Evolutionary conservation across 2,888 invertebrate species (phyloP), one percentile per base, ranked within the genome.

Genomic region (Epinotia brunnichana): DNA sequence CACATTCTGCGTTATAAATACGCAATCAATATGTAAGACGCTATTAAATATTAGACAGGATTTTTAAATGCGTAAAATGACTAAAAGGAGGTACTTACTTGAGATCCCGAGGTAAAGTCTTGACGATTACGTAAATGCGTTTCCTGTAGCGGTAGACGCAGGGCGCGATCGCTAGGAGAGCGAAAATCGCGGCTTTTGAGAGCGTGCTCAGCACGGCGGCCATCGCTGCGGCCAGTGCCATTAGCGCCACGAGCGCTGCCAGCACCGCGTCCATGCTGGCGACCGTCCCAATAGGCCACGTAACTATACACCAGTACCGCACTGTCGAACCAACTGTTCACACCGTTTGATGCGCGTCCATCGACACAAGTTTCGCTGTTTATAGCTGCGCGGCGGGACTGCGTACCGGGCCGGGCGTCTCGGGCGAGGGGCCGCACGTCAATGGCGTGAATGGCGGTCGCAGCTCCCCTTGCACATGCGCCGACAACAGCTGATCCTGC

Each of bases 161-260:
- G 77, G 94, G 92, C 78, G 92, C 91, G 82, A 93, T 88, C 74
- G 93, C 92, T 78, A 93, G 92, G 54, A 94, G 84, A 73, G 96
- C 93, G 74, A 97, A 96, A 86, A 96, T 96, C 77, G 96, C 96
- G 85, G 95, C 95, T 89, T 96, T 95, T 59, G 96, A 90, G 74
- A 96, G 91, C 76, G 95, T 94, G 83, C 94, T 93, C 79, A 95
- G 94, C 81, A 94, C 88, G 82, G 91, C 94, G 85, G 93, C 94
- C 93, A 94, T 94, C 83, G 92, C 91, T 82, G 92, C 93, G 78
- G 92, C 93, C 84, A 92, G 85, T 86, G 91, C 94, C 93, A 93
- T 92, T 76, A 93, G 87, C 79, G 91, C 91, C 78, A 92, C 93
- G 84, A 93, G 88, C 82, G 92, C 90, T 80, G 92, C 93, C 83